Evolutionary conservation across 2,888 invertebrate genomes (phyloP), one percentile per base, ranked within the genome.

Genomic region (Melanophora roralis): DNA sequence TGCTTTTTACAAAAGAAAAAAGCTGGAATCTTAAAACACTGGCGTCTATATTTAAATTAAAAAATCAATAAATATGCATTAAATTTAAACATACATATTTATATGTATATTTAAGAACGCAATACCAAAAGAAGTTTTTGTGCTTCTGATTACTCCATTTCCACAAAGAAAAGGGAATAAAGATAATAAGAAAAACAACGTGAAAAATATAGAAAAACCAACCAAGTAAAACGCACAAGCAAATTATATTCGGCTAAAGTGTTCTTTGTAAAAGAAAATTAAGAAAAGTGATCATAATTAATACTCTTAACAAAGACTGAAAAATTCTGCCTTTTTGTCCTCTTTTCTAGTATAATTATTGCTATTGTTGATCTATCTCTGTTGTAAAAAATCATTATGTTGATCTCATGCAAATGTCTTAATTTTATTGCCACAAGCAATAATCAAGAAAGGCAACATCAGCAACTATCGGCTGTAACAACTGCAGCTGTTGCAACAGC

Each of bases 361-460:
- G 27, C 6, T 27, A 27, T 27, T 27, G 4, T 57, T 69, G 9
- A 40, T 76, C 36, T 12, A 64, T 49, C 40, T 43, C 16, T 51
- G 34, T 65, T 55, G 36, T 38, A 34, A 34, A 57, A 36, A 47
- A 34, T 23, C 55, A 76, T 55, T 6, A 90, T 89, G 88, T 84
- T 88, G 85, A 87, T 89, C 83, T 92, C 93, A 86, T 95, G 95
- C 91, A 94, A 94, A 91, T 95, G 95, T 90, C 90, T 95, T 86
- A 95, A 95, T 91, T 86, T 89, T 84, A 83, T 85, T 83, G 89
- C 85, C 71, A 83, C 84, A 78, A 84, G 83, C 80, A 82, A 81
- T 75, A 84, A 77, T 57, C 78, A 80, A 79, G 59, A 81, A 77
- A 71, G 68, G 53, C 59, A 68, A 71, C 67, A 47, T 23, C 78